These are phyloP conservation scores for Drosophila bocqueti DNA, from an alignment of 1,140 invertebrate species.

Conservation along the genomic window DNA sequence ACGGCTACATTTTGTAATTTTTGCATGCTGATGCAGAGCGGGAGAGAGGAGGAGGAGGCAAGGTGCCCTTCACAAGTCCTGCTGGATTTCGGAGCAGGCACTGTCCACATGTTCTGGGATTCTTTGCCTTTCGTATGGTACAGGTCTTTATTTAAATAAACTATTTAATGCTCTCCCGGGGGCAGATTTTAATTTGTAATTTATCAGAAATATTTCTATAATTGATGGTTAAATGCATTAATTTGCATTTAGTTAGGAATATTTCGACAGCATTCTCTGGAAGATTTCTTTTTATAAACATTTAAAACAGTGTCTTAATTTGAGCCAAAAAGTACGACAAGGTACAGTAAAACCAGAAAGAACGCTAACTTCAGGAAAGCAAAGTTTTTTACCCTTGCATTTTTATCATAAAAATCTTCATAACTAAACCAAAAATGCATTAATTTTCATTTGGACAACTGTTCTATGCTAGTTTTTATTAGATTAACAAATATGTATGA, in stretches of 20 bases:
- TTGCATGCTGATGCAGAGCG: conserved; percentile 69
- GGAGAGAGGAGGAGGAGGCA: neutral
- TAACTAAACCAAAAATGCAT: no score
- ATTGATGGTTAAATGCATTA: neutral
- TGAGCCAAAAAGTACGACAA: neutral
- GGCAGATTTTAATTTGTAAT: neutral
- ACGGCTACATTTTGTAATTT: conserved; percentile 83
- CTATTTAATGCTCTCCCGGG: conserved; percentile 53
- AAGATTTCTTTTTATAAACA: neutral
- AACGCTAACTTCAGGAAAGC: no score
- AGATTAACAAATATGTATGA: no score
- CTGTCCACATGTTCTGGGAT: conserved; percentile 16
- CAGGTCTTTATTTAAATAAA: conserved; percentile 72
- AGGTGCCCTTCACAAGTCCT: neutral
- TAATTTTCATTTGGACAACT: no score
- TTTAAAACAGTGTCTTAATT: neutral
- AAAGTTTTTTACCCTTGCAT: no score
- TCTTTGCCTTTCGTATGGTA: conserved; percentile 31
- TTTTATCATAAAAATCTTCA: no score
- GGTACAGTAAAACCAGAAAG: neutral
- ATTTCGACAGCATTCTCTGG: neutral
- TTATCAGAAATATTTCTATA: neutral
- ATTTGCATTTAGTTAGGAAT: neutral
- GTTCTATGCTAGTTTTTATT: no score
- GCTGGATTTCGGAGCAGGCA: conserved; percentile 4